These are phyloP conservation scores for Epicauta chinensis DNA, from an alignment of 1,140 invertebrate genomes.

Conservation along the genomic window DNA sequence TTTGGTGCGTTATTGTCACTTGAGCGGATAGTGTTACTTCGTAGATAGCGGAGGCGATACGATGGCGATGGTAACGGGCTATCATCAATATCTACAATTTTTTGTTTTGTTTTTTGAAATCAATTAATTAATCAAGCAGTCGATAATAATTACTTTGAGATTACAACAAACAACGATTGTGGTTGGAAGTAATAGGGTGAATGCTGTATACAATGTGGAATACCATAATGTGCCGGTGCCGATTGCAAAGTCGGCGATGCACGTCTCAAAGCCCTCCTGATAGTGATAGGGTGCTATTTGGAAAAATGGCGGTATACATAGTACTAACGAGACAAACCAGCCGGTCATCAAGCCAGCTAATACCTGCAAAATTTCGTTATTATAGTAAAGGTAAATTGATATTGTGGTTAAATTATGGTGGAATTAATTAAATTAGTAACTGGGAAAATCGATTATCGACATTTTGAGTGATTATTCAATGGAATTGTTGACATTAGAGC, in stretches of 20 bases:
- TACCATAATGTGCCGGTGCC: slow-evolving; percentile 54
- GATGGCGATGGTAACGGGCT: slow-evolving; percentile 71
- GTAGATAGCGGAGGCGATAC: slow-evolving; percentile 78
- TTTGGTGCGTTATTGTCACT: slow-evolving; percentile 74
- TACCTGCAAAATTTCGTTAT: slow-evolving; percentile 44
- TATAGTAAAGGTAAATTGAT: too few species aligned
- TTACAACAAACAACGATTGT: slow-evolving; percentile 66
- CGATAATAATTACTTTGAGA: slow-evolving; percentile 55
- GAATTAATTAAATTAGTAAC: too few species aligned
- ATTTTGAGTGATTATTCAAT: too few species aligned
- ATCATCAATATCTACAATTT: slow-evolving; percentile 61
- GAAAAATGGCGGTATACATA: slow-evolving; percentile 43
- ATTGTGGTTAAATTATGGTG: too few species aligned
- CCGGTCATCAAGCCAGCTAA: slow-evolving; percentile 47
- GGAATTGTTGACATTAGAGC: too few species aligned
- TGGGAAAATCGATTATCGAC: too few species aligned
- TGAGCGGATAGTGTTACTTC: slow-evolving; percentile 77
- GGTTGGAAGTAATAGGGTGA: slow-evolving; percentile 61
- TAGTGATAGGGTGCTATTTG: slow-evolving; percentile 47
- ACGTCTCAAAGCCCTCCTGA: slow-evolving; percentile 53
- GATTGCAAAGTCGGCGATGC: slow-evolving; percentile 59
- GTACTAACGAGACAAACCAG: slow-evolving; percentile 46
- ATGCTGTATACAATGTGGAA: slow-evolving; percentile 54
- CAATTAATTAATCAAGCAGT: slow-evolving; percentile 1
- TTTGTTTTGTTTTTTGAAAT: not conserved